Percentiles rank a stretch among this genome's conserved stretches.
phyloP scores from a whole-genome alignment of 2,797 vertebrate genomes.

The Tragopan temminckii region DNA sequence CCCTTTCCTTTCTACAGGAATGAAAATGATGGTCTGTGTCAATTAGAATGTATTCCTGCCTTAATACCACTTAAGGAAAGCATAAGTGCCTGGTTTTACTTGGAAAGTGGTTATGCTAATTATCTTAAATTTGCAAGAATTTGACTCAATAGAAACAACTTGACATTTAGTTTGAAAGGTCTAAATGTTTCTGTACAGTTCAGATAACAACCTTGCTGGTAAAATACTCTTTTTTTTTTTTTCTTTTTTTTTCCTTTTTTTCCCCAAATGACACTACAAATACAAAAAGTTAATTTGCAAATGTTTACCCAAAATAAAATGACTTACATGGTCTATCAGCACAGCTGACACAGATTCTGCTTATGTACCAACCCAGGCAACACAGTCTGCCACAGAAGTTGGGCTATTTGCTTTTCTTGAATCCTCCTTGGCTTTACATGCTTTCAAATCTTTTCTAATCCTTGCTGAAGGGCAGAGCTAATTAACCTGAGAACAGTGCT shows the following conservation, averaged over 20 bases:
- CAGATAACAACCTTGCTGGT: background rate
- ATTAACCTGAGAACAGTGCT: conserved; percentile 15
- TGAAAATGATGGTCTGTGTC: background rate
- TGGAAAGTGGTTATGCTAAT: conserved; percentile 38
- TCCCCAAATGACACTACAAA: background rate
- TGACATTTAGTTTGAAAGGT: conserved; percentile 69
- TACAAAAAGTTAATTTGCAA: conserved; percentile 45
- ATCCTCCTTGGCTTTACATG: conserved; percentile 20
- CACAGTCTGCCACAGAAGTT: background rate
- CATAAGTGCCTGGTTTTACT: conserved; percentile 29
- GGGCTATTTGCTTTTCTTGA: conserved; percentile 28
- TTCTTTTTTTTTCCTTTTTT: too few species aligned
- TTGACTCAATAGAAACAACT: conserved; percentile 53
- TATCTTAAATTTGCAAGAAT: conserved; percentile 61
- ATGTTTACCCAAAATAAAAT: conserved; percentile 29
- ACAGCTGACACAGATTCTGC: background rate
- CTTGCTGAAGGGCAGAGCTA: conserved; percentile 14
- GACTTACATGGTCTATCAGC: background rate
- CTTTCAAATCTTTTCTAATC: conserved; percentile 31
- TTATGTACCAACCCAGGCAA: background rate
- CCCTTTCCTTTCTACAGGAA: background rate
- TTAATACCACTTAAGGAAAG: conserved; percentile 29
- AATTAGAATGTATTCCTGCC: background rate
- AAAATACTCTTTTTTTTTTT: background rate
- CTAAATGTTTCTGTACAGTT: conserved; percentile 40